phyloP scores from a whole-genome alignment of 2,113 vertebrate genomes.

The Ivindomyrus marchei region DNA sequence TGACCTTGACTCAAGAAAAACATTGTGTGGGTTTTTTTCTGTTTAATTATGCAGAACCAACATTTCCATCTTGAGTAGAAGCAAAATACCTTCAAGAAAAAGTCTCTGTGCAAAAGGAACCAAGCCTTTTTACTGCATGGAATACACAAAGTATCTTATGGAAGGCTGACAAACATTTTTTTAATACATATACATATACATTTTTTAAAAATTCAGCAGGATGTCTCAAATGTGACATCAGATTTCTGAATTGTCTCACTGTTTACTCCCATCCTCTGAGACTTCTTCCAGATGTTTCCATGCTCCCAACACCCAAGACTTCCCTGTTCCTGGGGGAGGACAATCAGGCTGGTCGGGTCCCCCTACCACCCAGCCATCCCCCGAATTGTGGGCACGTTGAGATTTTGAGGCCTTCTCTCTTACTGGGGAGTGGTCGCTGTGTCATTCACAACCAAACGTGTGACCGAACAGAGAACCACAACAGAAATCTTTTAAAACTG shows the following conservation, averaged over 20 bases:
- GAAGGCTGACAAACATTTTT: not conserved
- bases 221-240: not conserved
- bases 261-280: not conserved
- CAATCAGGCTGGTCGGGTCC: not conserved
- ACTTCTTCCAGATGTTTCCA: not conserved
- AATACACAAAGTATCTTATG: not conserved
- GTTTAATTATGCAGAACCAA: not conserved
- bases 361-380: not conserved
- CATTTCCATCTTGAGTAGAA: not conserved
- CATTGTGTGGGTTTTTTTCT: slow-evolving; percentile 4
- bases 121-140: not conserved
- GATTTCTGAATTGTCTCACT: not conserved
- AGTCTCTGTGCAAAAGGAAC: not conserved
- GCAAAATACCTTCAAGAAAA: not conserved
- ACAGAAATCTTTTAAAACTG: not conserved
- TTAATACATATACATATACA: not conserved
- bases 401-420: not conserved
- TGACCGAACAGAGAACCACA: not conserved
- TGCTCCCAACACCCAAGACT: not conserved
- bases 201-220: not conserved
- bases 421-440: not conserved
- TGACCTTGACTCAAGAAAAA: slow-evolving; percentile 7
- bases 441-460: not conserved
- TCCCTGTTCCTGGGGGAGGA: not conserved
- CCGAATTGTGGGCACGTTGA: not conserved